Percentiles rank a stretch among this genome's conserved stretches.
Conservation (phyloP, 2,888 invertebrate species). For the Bursaphelenchus okinawaensis region DNA sequence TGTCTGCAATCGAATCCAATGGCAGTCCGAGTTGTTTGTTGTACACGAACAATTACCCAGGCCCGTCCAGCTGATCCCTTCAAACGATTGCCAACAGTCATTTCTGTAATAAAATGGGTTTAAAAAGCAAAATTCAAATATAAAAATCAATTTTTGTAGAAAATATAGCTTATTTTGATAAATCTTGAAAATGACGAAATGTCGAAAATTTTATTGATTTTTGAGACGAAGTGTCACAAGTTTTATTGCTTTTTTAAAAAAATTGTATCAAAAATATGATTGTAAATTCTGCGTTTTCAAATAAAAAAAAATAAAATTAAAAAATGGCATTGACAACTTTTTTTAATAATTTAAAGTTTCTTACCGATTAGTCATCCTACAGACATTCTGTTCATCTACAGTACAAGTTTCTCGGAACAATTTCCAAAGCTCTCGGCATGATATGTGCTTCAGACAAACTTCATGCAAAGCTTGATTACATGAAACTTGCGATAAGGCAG, state of each 20-base stretch:
- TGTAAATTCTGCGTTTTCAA: too few relatives aligned
- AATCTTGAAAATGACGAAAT: too few relatives aligned
- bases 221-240: too few relatives aligned
- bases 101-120: constrained; percentile 39
- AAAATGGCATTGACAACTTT: too few relatives aligned
- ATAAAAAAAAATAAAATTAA: too few relatives aligned
- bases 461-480: constrained; percentile 49
- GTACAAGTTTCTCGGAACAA: constrained; percentile 49
- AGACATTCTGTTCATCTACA: constrained; percentile 53
- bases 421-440: constrained; percentile 52
- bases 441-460: constrained; percentile 49
- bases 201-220: too few relatives aligned
- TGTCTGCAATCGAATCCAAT: constrained; percentile 56
- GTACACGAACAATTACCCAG: constrained; percentile 50
- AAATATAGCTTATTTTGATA: too few relatives aligned
- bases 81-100: constrained; percentile 55
- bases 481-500: constrained; percentile 17
- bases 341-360: too few relatives aligned
- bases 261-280: neutral
- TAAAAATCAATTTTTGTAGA: too few relatives aligned
- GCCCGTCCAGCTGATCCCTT: constrained; percentile 56
- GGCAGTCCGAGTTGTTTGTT: constrained; percentile 48
- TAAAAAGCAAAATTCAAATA: too few relatives aligned
- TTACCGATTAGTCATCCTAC: constrained; percentile 47
- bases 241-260: too few relatives aligned